Evolutionary conservation across 1,140 invertebrate genomes (phyloP), one percentile per base, ranked within the genome.

Genomic region (Formica exsecta): DNA sequence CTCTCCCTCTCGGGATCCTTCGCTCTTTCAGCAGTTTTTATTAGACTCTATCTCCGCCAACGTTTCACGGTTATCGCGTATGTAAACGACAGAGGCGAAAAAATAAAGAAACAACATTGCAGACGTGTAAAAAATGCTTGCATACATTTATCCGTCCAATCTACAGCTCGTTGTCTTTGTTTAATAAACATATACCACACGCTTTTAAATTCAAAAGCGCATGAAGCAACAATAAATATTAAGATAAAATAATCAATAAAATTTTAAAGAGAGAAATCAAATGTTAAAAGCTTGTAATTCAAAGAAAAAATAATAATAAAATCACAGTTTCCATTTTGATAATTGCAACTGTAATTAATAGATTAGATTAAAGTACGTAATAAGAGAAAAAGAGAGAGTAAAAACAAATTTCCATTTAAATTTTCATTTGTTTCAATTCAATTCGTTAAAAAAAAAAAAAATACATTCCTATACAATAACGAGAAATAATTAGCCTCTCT

Each of bases 41-140:
- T 83, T 73, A 83, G 54, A 48, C 79, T 74, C 68, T 83, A 83
- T 73, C 79, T 74, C 68, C 68, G 68, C 41, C 79, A 74, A 83
- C 79, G 79, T 83, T 74, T 83, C 54, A 62, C 68, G 25, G 54
- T 83, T 83, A 83, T 62, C 79, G 38, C 54, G 38, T 73, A 81
- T 83, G 79, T 83, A 83, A 83, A 83, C 41, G 64, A 80, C 68
- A 62, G 38, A 74, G 19, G 8, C 19, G 54, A 44, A 48, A 80
- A 83, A 74, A 83, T 61, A 73, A 73, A 48, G 57, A 59, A 57
- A 71, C 38, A 57, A 71, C 38, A 74, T 74, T 74, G 71, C 29
- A 29, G 54, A 16, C 68, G 54, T 44, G 38, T 57, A 74, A 83
- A 74, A 83, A 73, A 73, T 81, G 54, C 54, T 83, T 61, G 79